Percentiles rank a stretch among this genome's conserved stretches.
Evolutionary conservation across 2,888 invertebrate species (phyloP).

Genomic region (Caenorhabditis zanzibari): DNA sequence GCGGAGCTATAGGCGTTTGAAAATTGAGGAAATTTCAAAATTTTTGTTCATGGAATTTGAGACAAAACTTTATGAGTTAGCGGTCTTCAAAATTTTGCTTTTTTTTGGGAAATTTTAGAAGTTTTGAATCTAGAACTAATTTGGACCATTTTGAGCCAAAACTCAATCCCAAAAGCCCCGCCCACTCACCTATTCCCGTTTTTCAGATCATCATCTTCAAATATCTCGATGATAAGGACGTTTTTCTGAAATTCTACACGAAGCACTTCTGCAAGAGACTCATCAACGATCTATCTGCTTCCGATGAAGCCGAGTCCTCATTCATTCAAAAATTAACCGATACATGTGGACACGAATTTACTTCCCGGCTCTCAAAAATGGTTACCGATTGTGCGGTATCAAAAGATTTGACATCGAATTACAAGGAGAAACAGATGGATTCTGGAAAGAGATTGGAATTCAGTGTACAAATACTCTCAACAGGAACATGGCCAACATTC

Average conservation of each 20-base stretch:
- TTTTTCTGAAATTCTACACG: slow-evolving; percentile 99
- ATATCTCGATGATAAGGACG: slow-evolving; percentile 99
- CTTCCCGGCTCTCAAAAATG: slow-evolving; percentile 98
- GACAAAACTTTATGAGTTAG: too few species aligned
- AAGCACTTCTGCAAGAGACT: slow-evolving; percentile 97
- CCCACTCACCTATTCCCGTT: slow-evolving; percentile 18
- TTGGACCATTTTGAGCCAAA: too few species aligned
- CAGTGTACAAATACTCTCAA: slow-evolving; percentile 88
- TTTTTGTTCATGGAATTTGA: too few species aligned
- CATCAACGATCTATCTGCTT: slow-evolving; percentile 97
- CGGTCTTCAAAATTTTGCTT: too few species aligned
- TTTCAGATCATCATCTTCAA: slow-evolving; percentile 98
- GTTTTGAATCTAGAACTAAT: too few species aligned
- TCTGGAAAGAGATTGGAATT: slow-evolving; percentile 88
- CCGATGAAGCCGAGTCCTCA: slow-evolving; percentile 98
- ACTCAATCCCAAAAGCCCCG: too few species aligned
- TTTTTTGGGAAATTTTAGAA: too few species aligned
- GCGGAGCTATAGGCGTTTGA: too few species aligned
- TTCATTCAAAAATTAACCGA: slow-evolving; percentile 99
- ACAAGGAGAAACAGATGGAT: slow-evolving; percentile 19
- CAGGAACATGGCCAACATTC: slow-evolving; percentile 69
- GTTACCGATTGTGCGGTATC: slow-evolving; percentile 98
- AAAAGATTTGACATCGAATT: slow-evolving; percentile 85
- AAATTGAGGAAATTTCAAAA: too few species aligned
- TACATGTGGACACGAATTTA: slow-evolving; percentile 99